Evolutionary conservation across 92 coral and sea anemone genomes (phyloP).

Genomic region (Pocillopora meandrina): DNA sequence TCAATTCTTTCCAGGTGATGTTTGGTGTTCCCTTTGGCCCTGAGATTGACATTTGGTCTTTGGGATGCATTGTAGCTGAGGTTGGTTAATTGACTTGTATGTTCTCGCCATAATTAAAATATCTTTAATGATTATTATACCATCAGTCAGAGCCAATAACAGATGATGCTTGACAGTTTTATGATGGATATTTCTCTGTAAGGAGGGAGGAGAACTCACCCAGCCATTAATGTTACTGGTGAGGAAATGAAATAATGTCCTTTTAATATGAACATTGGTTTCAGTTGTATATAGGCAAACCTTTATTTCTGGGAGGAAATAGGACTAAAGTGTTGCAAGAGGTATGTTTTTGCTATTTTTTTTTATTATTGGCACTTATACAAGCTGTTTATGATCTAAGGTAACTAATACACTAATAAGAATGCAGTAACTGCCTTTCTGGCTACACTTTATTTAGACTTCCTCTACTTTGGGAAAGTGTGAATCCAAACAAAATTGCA

Average conservation of each 20-base stretch:
- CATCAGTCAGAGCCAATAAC: not conserved
- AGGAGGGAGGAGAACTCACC: too few relatives aligned
- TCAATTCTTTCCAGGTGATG: slow-evolving; percentile 68
- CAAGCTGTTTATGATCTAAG: too few relatives aligned
- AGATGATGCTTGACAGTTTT: not conserved
- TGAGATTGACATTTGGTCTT: slow-evolving; percentile 96
- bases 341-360: slow-evolving; percentile 33
- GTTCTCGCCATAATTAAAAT: too few relatives aligned
- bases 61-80: slow-evolving; percentile 95
- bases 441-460: too few relatives aligned
- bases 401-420: too few relatives aligned
- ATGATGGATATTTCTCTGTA: too few relatives aligned
- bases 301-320: slow-evolving; percentile 73
- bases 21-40: slow-evolving; percentile 95
- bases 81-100: slow-evolving; percentile 25
- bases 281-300: slow-evolving; percentile 85
- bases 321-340: slow-evolving; percentile 71
- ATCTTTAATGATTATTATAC: too few relatives aligned
- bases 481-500: too few relatives aligned
- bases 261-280: not conserved
- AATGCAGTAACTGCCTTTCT: too few relatives aligned
- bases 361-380: too few relatives aligned
- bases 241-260: too few relatives aligned
- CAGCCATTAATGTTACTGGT: not conserved
- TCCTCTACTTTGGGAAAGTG: too few relatives aligned